Evolutionary conservation across 2,113 vertebrate genomes (phyloP), one percentile per base, ranked within the genome.

Genomic region (Hippocampus barbouri): DNA sequence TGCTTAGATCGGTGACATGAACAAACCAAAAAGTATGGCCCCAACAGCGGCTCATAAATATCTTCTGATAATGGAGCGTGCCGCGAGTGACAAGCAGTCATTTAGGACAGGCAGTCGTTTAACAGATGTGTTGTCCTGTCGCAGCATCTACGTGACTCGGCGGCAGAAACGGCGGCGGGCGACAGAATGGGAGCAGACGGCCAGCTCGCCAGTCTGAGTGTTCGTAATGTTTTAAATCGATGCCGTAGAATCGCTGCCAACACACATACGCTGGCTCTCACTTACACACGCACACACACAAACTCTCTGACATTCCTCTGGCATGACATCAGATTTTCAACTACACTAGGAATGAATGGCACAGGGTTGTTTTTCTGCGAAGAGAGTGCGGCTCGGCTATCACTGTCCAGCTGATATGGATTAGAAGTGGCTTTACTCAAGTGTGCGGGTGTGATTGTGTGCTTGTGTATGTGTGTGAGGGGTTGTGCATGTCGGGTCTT

Each of bases 361-460:
- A 64, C 69, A 68, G 75, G 75, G 79, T 82, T 85, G 75, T 81
- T 81, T 79, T 80, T 71, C 66, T 78, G 51, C 86, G 69, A 66
- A 77, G 82, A 75, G 75, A 77, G 34, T 76, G 75, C 79, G 64
- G 72, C 79, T 87, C 75, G 83, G 72, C 82, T 85, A 90, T 86
- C 75, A 77, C 69, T 87, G 84, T 77, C 60, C 77, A 79, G 81
- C 82, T 83, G 80, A 88, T 83, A 78, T 2, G 16, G 65, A 80
- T 66, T 77, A 70, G 82, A 75, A 77, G 73, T 72, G 76, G 66
- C 77, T 76, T 84, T 76, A 43, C 63, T 73, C 11, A 75, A 72
- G 74, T 77, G 74, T 56, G 25, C 27, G 56, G 14, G 4, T 23
- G 54, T 57, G 54, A 34, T 34, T 34, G 4, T 34, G 30, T 34